Conservation (phyloP, 2,113 vertebrate genomes). For the Triplophysa rosa region DNA sequence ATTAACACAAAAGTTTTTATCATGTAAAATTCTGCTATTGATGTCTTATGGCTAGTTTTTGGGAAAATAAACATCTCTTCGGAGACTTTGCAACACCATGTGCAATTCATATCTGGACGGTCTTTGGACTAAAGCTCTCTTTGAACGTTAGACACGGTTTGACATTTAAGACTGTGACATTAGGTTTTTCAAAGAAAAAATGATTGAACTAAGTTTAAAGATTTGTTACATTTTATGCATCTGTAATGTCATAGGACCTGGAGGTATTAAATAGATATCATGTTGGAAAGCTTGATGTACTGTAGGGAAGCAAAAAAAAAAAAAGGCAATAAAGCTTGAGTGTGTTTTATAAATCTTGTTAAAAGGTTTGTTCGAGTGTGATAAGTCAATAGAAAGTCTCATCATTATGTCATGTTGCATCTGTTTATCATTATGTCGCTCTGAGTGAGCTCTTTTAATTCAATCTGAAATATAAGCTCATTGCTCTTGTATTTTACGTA, state of each 20-base stretch:
- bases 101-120: background rate
- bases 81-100: slow-evolving; percentile 7
- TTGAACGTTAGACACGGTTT: slow-evolving; percentile 24
- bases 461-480: slow-evolving; percentile 25
- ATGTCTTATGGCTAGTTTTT: slow-evolving; percentile 20
- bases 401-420: too few relatives aligned
- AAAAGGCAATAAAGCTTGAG: background rate
- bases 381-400: too few relatives aligned
- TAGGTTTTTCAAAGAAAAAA: slow-evolving; percentile 13
- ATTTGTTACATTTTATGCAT: background rate
- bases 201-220: background rate
- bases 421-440: too few relatives aligned
- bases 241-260: too few relatives aligned
- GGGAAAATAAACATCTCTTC: slow-evolving; percentile 12
- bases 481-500: background rate
- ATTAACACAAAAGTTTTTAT: slow-evolving; percentile 15
- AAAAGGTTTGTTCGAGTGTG: too few relatives aligned
- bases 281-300: background rate
- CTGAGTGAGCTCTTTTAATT: background rate
- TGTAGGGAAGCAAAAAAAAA: background rate
- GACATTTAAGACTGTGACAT: slow-evolving; percentile 27
- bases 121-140: slow-evolving; percentile 12
- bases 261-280: background rate
- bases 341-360: background rate
- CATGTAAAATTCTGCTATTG: slow-evolving; percentile 44